Percentiles rank a stretch among this genome's conserved stretches.
Evolutionary conservation across 2,113 vertebrate species (phyloP).

Genomic region (Lucifuga dentata): DNA sequence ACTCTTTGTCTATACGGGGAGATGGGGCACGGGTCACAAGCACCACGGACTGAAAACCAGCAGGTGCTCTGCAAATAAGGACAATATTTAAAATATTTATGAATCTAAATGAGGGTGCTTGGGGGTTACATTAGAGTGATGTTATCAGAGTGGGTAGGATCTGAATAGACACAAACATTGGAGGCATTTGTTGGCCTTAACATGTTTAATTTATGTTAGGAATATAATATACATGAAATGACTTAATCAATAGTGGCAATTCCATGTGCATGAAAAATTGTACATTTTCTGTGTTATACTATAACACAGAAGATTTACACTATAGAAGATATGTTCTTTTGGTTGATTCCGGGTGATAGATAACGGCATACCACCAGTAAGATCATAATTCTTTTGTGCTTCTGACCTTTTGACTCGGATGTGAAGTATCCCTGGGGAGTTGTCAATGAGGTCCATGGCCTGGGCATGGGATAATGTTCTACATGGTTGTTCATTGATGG

Average conservation of each 20-base stretch:
- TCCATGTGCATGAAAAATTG: neutral
- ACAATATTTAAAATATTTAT: conserved; percentile 1
- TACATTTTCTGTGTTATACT: neutral
- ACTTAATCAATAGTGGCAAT: neutral
- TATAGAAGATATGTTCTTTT: neutral
- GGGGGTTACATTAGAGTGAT: neutral
- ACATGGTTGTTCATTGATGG: conserved; percentile 93
- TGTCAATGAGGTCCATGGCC: conserved; percentile 95
- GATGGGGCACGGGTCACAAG: conserved; percentile 83
- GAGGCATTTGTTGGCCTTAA: neutral
- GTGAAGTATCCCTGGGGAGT: conserved; percentile 84
- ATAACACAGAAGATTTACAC: too few relatives aligned
- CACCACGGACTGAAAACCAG: conserved; percentile 84
- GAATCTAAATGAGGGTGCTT: neutral
- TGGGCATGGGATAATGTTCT: conserved; percentile 90
- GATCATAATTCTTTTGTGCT: neutral
- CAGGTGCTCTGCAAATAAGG: conserved; percentile 75
- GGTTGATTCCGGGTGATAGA: neutral
- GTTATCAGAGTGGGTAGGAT: neutral
- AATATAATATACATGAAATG: neutral
- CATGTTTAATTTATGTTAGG: neutral
- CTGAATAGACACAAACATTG: neutral
- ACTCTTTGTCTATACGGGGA: conserved; percentile 85
- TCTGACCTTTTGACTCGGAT: conserved; percentile 91
- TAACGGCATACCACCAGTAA: neutral